Conservation (phyloP, 2,888 invertebrate genomes). For the Cataglyphis livida region DNA sequence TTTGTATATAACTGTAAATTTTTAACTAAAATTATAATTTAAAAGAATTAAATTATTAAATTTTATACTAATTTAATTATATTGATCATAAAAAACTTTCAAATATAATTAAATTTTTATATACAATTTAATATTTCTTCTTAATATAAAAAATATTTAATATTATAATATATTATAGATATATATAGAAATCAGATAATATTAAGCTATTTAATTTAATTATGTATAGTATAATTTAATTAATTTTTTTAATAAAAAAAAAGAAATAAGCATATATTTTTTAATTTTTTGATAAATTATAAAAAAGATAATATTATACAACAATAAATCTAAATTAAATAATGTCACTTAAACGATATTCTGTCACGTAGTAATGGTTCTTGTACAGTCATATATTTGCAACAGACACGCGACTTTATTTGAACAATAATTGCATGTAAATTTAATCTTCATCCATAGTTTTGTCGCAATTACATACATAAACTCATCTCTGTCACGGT, state of each 20-base stretch:
- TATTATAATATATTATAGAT: too few relatives aligned
- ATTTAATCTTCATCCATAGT: conserved; percentile 16
- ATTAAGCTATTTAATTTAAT: neutral
- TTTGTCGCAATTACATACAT: neutral
- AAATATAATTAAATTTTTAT: neutral
- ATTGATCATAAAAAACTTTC: neutral
- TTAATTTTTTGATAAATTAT: neutral
- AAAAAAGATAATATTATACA: neutral
- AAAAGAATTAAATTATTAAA: neutral
- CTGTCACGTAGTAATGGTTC: neutral
- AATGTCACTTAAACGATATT: neutral
- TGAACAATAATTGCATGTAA: conserved; percentile 13
- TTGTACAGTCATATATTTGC: neutral
- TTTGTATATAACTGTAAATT: neutral
- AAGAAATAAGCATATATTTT: neutral
- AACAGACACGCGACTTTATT: conserved; percentile 34
- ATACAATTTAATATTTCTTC: neutral
- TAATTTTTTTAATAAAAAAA: too few relatives aligned
- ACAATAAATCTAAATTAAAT: conserved; percentile 26
- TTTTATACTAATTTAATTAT: neutral
- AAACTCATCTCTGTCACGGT: neutral
- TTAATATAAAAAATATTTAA: too few relatives aligned
- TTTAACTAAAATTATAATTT: neutral
- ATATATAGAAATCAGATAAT: too few relatives aligned
- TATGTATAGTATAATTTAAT: neutral